These are phyloP conservation scores for Coreoperca whiteheadi DNA, from an alignment of 2,113 vertebrate genomes.

Conservation along the genomic window DNA sequence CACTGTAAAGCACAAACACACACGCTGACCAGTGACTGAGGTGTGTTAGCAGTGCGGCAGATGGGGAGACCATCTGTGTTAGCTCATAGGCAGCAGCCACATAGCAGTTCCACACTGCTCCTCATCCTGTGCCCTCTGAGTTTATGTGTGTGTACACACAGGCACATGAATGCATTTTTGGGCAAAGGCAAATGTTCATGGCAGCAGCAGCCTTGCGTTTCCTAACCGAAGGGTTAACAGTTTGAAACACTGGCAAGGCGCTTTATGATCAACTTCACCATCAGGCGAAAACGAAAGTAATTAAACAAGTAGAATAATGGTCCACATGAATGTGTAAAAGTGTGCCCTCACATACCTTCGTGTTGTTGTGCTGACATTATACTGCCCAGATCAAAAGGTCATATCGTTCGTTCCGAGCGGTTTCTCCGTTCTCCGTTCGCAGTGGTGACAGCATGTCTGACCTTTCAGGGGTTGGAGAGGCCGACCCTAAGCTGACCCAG, in stretches of 20 bases:
- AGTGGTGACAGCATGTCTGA: conserved; percentile 63
- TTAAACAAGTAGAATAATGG: conserved; percentile 18
- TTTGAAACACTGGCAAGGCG: not conserved
- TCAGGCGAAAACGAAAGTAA: not conserved
- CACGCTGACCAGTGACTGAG: conserved; percentile 58
- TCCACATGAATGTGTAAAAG: conserved; percentile 21
- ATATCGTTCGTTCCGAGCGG: conserved; percentile 18
- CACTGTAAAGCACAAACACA: conserved; percentile 39
- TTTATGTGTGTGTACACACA: conserved; percentile 28
- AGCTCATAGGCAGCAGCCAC: conserved; percentile 53
- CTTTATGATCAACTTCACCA: not conserved
- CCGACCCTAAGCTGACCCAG: conserved; percentile 58
- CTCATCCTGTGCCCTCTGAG: conserved; percentile 44
- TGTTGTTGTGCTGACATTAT: conserved; percentile 38
- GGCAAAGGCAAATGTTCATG: conserved; percentile 11
- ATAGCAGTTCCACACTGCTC: conserved; percentile 45
- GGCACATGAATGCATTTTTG: conserved; percentile 21
- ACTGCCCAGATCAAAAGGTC: conserved; percentile 48
- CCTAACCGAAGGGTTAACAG: not conserved
- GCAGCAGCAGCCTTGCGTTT: not conserved
- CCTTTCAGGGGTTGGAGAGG: conserved; percentile 58
- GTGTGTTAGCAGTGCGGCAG: conserved; percentile 57
- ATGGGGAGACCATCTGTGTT: conserved; percentile 74
- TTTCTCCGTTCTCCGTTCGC: too few species aligned
- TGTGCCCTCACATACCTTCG: conserved; percentile 2